A percentile compares a stretch with the other conserved stretches of the same genome.
phyloP scores from a whole-genome alignment of 2,113 vertebrate genomes.

The Triplophysa siluroides region DNA sequence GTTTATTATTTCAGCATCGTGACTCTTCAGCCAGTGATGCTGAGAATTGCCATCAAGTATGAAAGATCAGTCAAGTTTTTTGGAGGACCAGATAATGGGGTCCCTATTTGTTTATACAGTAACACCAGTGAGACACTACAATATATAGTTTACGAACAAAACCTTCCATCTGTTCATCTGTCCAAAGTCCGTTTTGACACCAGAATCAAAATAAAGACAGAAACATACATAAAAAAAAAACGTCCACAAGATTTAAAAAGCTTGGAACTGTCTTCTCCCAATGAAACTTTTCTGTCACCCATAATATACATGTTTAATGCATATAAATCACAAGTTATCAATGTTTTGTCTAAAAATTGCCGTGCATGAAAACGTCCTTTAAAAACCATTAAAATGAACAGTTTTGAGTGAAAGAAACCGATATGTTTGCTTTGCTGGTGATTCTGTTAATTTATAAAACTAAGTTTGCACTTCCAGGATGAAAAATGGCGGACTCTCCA shows the following conservation, averaged over 20 bases:
- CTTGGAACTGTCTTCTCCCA: slow-evolving; percentile 64
- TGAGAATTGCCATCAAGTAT: slow-evolving; percentile 73
- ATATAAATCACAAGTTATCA: slow-evolving; percentile 36
- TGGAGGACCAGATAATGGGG: slow-evolving; percentile 56
- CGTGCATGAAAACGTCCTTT: slow-evolving; percentile 36
- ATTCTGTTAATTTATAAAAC: slow-evolving; percentile 38
- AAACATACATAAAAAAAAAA: slow-evolving; percentile 51
- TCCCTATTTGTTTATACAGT: slow-evolving; percentile 69
- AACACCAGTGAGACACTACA: slow-evolving; percentile 74
- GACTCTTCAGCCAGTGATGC: slow-evolving; percentile 63
- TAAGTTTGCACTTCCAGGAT: slow-evolving; percentile 48
- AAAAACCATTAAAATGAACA: slow-evolving; percentile 45
- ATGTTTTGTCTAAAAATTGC: slow-evolving; percentile 33
- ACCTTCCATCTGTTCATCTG: slow-evolving; percentile 62
- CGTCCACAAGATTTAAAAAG: slow-evolving; percentile 74
- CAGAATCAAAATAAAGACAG: slow-evolving; percentile 55
- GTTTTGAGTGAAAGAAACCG: slow-evolving; percentile 44
- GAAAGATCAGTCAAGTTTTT: slow-evolving; percentile 76
- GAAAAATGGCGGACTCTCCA: slow-evolving; percentile 38
- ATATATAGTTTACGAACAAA: slow-evolving; percentile 64
- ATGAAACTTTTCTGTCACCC: slow-evolving; percentile 41
- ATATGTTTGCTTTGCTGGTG: slow-evolving; percentile 52
- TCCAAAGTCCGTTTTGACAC: slow-evolving; percentile 58
- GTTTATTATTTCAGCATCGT: slow-evolving; percentile 49
- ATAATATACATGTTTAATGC: slow-evolving; percentile 38